Percentiles rank a stretch among this genome's conserved stretches.
Evolutionary conservation across 2,113 vertebrate genomes (phyloP).

Genomic region (Chinchilla lanigera): DNA sequence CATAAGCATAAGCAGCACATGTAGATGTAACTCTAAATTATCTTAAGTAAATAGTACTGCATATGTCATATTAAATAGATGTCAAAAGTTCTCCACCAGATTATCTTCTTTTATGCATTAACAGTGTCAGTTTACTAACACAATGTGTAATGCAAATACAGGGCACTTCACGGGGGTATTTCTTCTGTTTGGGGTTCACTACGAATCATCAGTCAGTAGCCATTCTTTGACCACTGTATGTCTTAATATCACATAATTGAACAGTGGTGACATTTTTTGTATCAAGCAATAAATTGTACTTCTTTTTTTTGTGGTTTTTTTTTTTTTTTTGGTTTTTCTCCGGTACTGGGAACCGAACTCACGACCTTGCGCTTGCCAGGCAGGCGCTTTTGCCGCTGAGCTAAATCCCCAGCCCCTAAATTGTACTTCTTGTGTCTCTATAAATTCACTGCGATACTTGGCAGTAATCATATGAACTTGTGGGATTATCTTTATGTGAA

Average conservation of each 20-base stretch:
- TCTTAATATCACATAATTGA: not conserved
- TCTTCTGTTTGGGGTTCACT: not conserved
- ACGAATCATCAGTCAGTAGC: not conserved
- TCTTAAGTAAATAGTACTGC: not conserved
- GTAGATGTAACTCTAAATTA: not conserved
- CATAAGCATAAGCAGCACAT: not conserved
- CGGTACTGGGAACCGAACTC: too few species aligned
- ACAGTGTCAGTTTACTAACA: not conserved
- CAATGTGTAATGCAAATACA: conserved; percentile 8
- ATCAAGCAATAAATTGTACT: not conserved
- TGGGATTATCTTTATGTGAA: not conserved
- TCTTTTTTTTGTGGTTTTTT: too few species aligned
- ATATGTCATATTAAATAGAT: not conserved
- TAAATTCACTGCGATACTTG: not conserved
- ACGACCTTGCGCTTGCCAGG: too few species aligned
- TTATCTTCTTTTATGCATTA: not conserved
- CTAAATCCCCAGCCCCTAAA: too few species aligned
- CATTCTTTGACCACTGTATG: not conserved
- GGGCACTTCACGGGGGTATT: not conserved
- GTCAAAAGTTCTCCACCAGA: not conserved
- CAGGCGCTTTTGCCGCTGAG: too few species aligned
- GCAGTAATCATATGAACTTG: not conserved
- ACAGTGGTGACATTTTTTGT: not conserved
- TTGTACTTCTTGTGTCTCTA: not conserved
- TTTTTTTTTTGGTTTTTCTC: too few species aligned